Evolutionary conservation across 2,888 invertebrate species (phyloP), one percentile per base, ranked within the genome.

Genomic region (Eustalomyia histrio): DNA sequence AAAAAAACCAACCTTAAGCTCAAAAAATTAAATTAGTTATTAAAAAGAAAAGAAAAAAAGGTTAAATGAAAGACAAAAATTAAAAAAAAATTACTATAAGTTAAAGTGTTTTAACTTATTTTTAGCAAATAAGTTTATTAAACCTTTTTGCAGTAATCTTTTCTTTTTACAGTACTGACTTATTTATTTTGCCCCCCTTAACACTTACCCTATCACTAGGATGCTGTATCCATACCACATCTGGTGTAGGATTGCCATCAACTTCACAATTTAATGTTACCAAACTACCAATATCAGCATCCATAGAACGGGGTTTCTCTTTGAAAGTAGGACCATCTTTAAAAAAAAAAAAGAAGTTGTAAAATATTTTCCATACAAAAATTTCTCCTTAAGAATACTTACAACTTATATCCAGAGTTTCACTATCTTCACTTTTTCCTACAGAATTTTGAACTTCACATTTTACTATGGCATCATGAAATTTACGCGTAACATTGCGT

Each of bases 371-470:
- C 12, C 12, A 39, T 47, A 14, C n/a, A n/a, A 60, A 29, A 6
- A 29, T 6, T 4, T 29, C 7, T 29, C 29, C 5, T 29, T 3
- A 24, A 29, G 29, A 6, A 16, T 85, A 94, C 97, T 96, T 92
- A 98, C 98, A 98, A 87, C 95, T 95, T 69, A 98, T 95, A 90
- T 97, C 96, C 85, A 99, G 91, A 0, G 95, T 95, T 89, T 96
- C 95, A 53, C 95, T 95, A 86, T 96, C 96, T 89, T 96, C 95
- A 85, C 96, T 96, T 87, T 96, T 96, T 14, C 98, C 98, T n/a
- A 98, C 96, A 14, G 94, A 94, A 89, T 99, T 99, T 89, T 94
- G 94, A 2, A 97, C 98, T 89, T 97, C 96, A 90, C 98, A 99
- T 88, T 96, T 96, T 82, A 98, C 94, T 71, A 95, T 95, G 24